phyloP scores from a whole-genome alignment of 2,888 invertebrate species.

The Aphidius colemani region DNA sequence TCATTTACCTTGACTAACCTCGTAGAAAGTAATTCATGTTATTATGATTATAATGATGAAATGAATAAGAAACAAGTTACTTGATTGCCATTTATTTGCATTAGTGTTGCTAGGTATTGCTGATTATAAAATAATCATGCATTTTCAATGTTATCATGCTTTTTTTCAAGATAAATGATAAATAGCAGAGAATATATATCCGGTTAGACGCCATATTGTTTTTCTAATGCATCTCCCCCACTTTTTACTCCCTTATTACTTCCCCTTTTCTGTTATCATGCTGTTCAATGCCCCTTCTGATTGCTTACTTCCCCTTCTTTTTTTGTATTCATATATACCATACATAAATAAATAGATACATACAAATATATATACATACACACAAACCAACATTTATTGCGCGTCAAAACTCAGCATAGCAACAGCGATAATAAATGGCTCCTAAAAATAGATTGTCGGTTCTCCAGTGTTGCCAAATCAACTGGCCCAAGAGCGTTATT shows the following conservation, averaged over 20 bases:
- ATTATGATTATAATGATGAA: slow-evolving; percentile 12
- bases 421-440: slow-evolving; percentile 49
- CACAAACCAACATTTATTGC: slow-evolving; percentile 26
- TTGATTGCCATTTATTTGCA: slow-evolving; percentile 15
- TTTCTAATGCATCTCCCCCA: slow-evolving; percentile 29
- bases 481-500: slow-evolving; percentile 42
- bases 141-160: slow-evolving; percentile 18
- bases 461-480: slow-evolving; percentile 51
- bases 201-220: slow-evolving; percentile 39
- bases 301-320: slow-evolving; percentile 11
- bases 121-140: slow-evolving; percentile 6
- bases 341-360: background rate
- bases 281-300: slow-evolving; percentile 23
- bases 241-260: slow-evolving; percentile 10
- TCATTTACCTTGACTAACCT: slow-evolving; percentile 32
- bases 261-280: slow-evolving; percentile 10
- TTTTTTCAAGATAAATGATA: background rate
- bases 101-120: background rate
- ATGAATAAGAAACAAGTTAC: background rate
- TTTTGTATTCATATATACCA: too few relatives aligned
- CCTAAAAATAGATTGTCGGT: slow-evolving; percentile 50
- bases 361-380: too few relatives aligned
- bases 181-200: slow-evolving; percentile 25
- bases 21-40: slow-evolving; percentile 31
- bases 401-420: slow-evolving; percentile 46